phyloP scores from a whole-genome alignment of 2,797 vertebrate species.

The Xenopus petersii region DNA sequence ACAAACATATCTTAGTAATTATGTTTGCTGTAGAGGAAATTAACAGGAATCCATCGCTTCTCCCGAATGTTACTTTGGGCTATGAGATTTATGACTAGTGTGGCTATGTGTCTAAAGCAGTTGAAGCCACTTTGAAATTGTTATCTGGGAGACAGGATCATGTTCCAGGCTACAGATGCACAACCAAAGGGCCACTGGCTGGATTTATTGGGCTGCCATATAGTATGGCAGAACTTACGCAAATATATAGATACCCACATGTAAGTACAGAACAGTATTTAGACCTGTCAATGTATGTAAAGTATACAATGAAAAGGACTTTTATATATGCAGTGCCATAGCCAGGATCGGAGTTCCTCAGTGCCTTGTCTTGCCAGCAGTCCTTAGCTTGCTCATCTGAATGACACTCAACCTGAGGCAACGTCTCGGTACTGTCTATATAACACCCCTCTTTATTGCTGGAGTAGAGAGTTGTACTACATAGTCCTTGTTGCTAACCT shows the following conservation, averaged over 20 bases:
- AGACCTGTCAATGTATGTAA: no score
- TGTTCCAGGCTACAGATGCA: neutral
- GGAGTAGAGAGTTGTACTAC: no score
- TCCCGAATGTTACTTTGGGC: neutral
- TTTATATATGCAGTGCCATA: no score
- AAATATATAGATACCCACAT: conserved; percentile 22
- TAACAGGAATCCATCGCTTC: neutral
- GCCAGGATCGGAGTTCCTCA: no score
- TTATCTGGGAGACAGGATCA: neutral
- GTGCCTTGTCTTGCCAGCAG: no score
- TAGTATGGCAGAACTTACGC: conserved; percentile 23
- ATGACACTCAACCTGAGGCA: no score
- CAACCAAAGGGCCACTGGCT: neutral
- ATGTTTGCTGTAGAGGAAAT: no score
- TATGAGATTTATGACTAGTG: neutral
- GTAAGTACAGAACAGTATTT: conserved; percentile 9
- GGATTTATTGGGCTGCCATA: conserved; percentile 35
- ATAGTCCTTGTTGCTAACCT: no score
- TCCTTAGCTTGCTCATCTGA: no score
- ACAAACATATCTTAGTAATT: neutral
- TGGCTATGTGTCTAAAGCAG: neutral
- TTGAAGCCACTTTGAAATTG: neutral
- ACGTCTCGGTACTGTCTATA: no score
- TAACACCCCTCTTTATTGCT: no score
- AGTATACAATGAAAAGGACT: no score